Evolutionary conservation across 1,140 invertebrate species (phyloP), one percentile per base, ranked within the genome.

Genomic region (Danaus plexippus): DNA sequence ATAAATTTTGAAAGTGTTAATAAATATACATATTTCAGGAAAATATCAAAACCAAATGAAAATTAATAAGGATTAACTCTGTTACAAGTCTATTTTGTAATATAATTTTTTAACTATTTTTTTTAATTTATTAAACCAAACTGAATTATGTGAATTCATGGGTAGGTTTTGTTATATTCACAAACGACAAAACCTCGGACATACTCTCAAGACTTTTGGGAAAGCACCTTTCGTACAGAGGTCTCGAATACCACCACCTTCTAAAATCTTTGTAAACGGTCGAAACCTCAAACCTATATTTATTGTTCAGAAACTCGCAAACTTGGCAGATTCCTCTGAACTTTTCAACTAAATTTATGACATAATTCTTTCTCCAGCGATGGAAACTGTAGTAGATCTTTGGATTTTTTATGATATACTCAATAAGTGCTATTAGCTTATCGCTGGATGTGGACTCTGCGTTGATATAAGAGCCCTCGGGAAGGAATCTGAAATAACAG

Each of bases 401-500:
- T 9, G 71, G 71, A 43, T 74, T 75, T 7, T 62, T 64, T 1
- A 81, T 74, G 1, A 62, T 67, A 43, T 77, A 69, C 9, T 70
- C 53, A 4, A 85, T 59, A 13, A 64, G 54, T 1, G 66, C 66
- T 1, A 70, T 71, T 11, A 87, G 53, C 15, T 67, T 59, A 9
- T 74, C 63, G 11, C 63, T 47, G 8, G 61, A 48, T 7, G 52
- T 61, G 5, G 57, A 32, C 0, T 56, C 49, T 7, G 64, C 65
- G 43, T 80, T 73, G 9, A 87, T 71, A 47, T 85, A 87, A 0
- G 82, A 82, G 0, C 66, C 71, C 8, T 69, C 64, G 18, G 87
- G 87, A 10, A 87, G 71, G 53, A 84, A 87, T 46, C 81, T 85
- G 71, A 7, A 71, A 70, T 9, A 41, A 47, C 47, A 54, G 22